These are phyloP conservation scores for Dicycla oo DNA, from an alignment of 2,888 invertebrate species.

Conservation along the genomic window DNA sequence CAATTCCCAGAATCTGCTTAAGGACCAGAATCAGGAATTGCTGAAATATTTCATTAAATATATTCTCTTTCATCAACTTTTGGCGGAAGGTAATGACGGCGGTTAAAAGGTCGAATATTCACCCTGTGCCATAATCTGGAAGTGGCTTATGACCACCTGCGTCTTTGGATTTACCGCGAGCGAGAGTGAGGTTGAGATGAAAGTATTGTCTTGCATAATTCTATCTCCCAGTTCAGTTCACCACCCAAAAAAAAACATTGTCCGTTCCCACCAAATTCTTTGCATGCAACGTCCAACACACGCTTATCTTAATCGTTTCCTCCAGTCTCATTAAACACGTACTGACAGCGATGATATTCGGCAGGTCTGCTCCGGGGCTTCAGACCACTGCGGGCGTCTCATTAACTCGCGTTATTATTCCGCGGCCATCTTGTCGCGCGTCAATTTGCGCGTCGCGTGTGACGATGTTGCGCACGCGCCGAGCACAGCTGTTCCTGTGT, in stretches of 20 bases:
- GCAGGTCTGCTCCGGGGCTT: slow-evolving; percentile 38
- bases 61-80: too few species aligned
- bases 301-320: slow-evolving; percentile 44
- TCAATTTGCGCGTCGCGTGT: slow-evolving; percentile 74
- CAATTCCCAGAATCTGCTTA: too few species aligned
- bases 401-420: slow-evolving; percentile 78
- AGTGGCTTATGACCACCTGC: not conserved
- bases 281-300: slow-evolving; percentile 18
- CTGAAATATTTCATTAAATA: too few species aligned
- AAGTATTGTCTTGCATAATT: not conserved
- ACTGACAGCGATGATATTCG: slow-evolving; percentile 45
- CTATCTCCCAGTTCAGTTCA: not conserved
- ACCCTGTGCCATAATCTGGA: not conserved
- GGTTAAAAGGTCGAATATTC: too few species aligned
- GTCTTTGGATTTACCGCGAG: not conserved
- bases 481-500: slow-evolving; percentile 57
- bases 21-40: too few species aligned
- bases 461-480: slow-evolving; percentile 68
- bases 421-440: slow-evolving; percentile 72
- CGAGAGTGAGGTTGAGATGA: not conserved
- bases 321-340: slow-evolving; percentile 63
- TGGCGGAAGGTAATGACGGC: too few species aligned
- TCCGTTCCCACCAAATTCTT: slow-evolving; percentile 18
- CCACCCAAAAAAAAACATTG: slow-evolving; percentile 6
- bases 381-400: slow-evolving; percentile 63